Evolutionary conservation across 2,888 invertebrate species (phyloP).

Genomic region (Melinaea marsaeus): DNA sequence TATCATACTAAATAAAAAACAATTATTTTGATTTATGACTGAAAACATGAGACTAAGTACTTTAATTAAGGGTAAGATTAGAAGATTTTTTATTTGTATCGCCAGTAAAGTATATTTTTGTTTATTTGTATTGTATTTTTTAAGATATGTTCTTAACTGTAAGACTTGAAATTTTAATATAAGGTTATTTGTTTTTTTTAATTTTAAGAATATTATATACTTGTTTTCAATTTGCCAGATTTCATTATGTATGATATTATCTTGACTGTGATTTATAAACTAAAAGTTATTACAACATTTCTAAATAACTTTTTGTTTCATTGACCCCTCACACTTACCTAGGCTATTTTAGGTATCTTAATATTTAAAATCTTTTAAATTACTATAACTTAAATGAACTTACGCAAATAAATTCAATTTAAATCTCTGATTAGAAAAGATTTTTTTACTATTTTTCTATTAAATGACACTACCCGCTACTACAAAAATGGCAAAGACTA

Average conservation of each 20-base stretch:
- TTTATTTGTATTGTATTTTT: too few relatives aligned
- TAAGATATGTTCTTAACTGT: not conserved
- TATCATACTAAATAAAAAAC: too few relatives aligned
- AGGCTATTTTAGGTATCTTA: not conserved
- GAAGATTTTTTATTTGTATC: not conserved
- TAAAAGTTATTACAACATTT: not conserved
- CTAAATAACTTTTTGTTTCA: not conserved
- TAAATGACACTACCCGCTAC: too few relatives aligned
- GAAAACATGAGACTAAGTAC: too few relatives aligned
- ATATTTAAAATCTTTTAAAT: not conserved
- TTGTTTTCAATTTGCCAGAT: not conserved
- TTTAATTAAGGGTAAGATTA: not conserved
- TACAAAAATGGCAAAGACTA: too few relatives aligned
- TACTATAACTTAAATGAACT: not conserved
- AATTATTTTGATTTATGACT: conserved; percentile 1
- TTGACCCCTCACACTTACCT: not conserved
- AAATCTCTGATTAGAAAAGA: too few relatives aligned
- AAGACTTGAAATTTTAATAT: not conserved
- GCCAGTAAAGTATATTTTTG: too few relatives aligned
- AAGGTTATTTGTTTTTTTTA: not conserved
- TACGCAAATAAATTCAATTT: not conserved
- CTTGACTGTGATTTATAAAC: not conserved
- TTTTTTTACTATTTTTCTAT: too few relatives aligned
- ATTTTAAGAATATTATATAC: not conserved
- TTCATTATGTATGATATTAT: not conserved